Base-by-base conservation (phyloP, 2,113 vertebrate species). In the Plotosus lineatus region DNA sequence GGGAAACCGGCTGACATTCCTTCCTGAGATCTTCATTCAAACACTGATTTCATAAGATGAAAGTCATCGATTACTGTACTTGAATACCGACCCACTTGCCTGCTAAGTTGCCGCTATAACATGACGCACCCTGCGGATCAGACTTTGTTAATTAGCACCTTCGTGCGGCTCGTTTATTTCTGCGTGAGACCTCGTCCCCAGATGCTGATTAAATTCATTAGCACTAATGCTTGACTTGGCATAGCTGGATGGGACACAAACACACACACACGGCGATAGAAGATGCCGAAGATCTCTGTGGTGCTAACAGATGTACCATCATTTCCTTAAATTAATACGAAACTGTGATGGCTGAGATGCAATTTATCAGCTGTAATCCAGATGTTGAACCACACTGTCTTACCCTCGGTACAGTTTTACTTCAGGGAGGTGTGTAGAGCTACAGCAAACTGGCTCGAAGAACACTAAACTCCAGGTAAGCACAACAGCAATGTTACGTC, bases 191-290 rank as follows among this genome's bases (percentile, higher is more conserved):
- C 77, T 69, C 61, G 44, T 81, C 73, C 74, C 50, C 51, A 53
- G 66, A 72, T 58, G 44, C 69, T 81, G 69, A 83, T 81, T 61
- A n/a, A 75, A 83, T 81, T 63, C 69, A 83, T 83, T 83, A 75
- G 21, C 53, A 51, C n/a, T 44, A 78, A 83, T 60, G 76, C 68
- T 75, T 44, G 68, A 81, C 78, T 75, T 78, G 56, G 77, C 33
- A 44, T 60, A 56, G 66, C 46, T 61, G 56, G 78, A 77, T 66
- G 73, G 55, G 21, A 33, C 76, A 28, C 42, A 23, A 19, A 31
- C 83, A 63, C 26, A 33, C 76, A 28, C 42, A 23, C n/a, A 31
- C 83, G 48, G 48, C 72, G 63, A 4, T 53, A n/a, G 33, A 74
- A 65, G 61, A 58, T 58, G 48, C 17, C n/a, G 50, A 40, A 71